Conservation (phyloP, 2,797 vertebrate genomes). For the Fistularia commersonii region DNA sequence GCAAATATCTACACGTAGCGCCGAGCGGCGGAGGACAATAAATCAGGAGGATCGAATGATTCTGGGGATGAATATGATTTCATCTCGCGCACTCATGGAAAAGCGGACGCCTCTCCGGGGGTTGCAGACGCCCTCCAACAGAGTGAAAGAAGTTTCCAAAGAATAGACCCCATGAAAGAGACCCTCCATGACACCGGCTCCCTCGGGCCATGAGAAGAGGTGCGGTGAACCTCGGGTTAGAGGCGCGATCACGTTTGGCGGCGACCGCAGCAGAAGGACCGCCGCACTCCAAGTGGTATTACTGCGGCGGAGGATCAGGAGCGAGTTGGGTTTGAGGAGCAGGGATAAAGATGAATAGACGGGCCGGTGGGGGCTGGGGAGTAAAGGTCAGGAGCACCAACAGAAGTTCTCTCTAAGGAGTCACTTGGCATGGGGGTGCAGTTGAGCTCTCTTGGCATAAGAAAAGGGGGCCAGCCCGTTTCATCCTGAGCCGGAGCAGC, state of each 20-base stretch:
- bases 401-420: slow-evolving; percentile 78
- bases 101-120: too few relatives aligned
- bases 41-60: too few relatives aligned
- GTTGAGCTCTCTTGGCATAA: slow-evolving; percentile 65
- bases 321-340: slow-evolving; percentile 57
- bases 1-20: slow-evolving; percentile 53
- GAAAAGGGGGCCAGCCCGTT: slow-evolving; percentile 74
- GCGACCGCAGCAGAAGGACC: slow-evolving; percentile 57
- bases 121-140: too few relatives aligned
- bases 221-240: slow-evolving; percentile 29
- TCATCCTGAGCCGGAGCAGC: slow-evolving; percentile 71
- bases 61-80: too few relatives aligned
- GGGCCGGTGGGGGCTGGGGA: slow-evolving; percentile 50
- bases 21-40: background rate
- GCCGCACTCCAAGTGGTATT: slow-evolving; percentile 48
- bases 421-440: slow-evolving; percentile 64
- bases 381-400: slow-evolving; percentile 65
- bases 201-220: slow-evolving; percentile 34
- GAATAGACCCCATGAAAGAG: background rate
- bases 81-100: too few relatives aligned
- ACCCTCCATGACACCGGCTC: too few relatives aligned
- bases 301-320: slow-evolving; percentile 55
- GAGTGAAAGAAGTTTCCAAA: background rate
- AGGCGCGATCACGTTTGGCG: slow-evolving; percentile 40
- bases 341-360: slow-evolving; percentile 63